Evolutionary conservation across 92 coral and sea anemone species (phyloP), one percentile per base, ranked within the genome.

Genomic region (Palythoa heliodiscus): DNA sequence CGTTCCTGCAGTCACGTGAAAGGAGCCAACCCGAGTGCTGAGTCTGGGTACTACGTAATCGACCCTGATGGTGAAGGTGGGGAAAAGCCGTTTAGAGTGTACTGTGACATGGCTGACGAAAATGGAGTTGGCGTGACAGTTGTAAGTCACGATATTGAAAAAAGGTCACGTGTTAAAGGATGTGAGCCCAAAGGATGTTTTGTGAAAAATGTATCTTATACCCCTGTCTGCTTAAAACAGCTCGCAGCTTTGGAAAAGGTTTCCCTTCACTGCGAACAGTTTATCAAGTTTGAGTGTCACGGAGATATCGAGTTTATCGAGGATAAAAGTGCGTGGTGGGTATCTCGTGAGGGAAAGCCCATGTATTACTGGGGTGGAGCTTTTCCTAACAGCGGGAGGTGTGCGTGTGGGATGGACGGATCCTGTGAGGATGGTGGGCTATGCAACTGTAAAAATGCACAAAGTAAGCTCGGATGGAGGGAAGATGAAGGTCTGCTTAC

Each of bases 21-120:
- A 74, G 35, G 10, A 11, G 57, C 57, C 7, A 20, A 37, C 37
- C 61, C 78, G 1, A 19, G 0, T 12, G 22, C 61, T 9, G 16
- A 4, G 13, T 74, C 78, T 38, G 78, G 55, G 13, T 16, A 74
- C 78, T 74, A 74, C 57, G 6, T 19, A 16, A 40, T 74, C 16
- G 78, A 74, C 78, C 78, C 50, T 40, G 78, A 74, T 19, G 78
- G 78, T 17, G 61, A 74, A 53, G 78, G 78, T 1, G 52, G 78
- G 9, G 57, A 47, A 23, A 54, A 74, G 35, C 78, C 57, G 12
- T 74, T 74, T 38, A 40, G 23, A 16, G 78, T 74, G 55, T 74
- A 74, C 61, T 74, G 78, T 12, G 78, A 74, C 78, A 74, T 74
- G 78, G 14, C 11, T 11, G 78, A 74, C 55, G 37, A 74, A 23